These are phyloP conservation scores for Pocillopora grandis DNA, from an alignment of 92 coral and sea anemone species.

Conservation along the genomic window DNA sequence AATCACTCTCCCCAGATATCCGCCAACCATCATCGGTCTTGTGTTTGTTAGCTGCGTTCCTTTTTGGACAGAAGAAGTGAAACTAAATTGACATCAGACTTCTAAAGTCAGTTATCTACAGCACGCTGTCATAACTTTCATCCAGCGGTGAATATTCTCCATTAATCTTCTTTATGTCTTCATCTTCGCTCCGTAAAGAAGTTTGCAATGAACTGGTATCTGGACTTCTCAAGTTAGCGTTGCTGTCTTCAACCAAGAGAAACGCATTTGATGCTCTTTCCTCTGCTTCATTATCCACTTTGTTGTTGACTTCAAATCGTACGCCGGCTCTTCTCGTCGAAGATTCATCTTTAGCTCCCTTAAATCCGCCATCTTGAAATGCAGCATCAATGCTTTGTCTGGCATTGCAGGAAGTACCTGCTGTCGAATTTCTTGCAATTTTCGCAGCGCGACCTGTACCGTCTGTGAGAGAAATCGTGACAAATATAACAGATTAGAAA, in stretches of 20 bases:
- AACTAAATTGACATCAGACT: not conserved
- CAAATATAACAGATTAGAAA: not conserved
- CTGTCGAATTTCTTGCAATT: not conserved
- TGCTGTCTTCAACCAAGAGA: not conserved
- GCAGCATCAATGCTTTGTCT: slow-evolving; percentile 13
- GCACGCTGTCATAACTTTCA: slow-evolving; percentile 20
- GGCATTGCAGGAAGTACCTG: not conserved
- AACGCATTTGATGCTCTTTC: not conserved
- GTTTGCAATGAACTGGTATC: not conserved
- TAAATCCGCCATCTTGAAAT: slow-evolving; percentile 10
- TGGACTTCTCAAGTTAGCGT: not conserved
- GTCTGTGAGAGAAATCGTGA: not conserved
- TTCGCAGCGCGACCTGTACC: slow-evolving; percentile 7
- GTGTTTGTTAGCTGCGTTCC: too few relatives aligned
- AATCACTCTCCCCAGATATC: too few relatives aligned
- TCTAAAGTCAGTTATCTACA: not conserved
- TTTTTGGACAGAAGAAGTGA: too few relatives aligned
- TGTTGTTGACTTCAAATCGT: slow-evolving; percentile 7
- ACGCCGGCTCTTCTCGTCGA: not conserved
- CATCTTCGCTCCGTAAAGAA: not conserved
- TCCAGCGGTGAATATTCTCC: not conserved
- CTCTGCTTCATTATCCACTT: not conserved
- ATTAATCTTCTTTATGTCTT: not conserved
- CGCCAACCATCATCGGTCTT: too few relatives aligned
- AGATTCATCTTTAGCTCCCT: not conserved